Evolutionary conservation across 53 echinoderm and acorn worm genomes (phyloP).

Genomic region (Zoroaster sp.): DNA sequence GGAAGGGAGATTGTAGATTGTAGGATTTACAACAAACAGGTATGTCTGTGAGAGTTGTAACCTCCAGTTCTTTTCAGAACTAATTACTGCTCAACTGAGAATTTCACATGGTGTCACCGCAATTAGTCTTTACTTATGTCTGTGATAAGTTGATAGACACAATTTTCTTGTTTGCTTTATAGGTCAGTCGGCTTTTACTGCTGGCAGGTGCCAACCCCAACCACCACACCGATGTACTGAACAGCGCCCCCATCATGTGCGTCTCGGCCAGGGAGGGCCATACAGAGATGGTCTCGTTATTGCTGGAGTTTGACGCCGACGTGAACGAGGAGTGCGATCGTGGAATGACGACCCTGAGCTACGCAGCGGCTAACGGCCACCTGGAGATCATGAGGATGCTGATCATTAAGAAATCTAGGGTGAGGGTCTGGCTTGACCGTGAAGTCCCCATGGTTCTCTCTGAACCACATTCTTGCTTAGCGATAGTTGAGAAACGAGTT

Average conservation of each 20-base stretch:
- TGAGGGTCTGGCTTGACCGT: no score
- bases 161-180: not conserved
- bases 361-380: slow-evolving; percentile 92
- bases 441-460: no score
- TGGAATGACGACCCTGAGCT: slow-evolving; percentile 93
- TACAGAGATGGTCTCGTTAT: slow-evolving; percentile 88
- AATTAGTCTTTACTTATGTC: no score
- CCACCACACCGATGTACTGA: slow-evolving; percentile 84
- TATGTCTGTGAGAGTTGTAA: no score
- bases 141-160: no score
- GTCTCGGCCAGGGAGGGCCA: slow-evolving; percentile 93
- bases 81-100: no score
- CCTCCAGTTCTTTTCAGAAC: no score
- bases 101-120: no score
- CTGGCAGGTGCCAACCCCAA: slow-evolving; percentile 95
- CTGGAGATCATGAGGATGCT: slow-evolving; percentile 96
- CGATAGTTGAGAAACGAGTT: no score
- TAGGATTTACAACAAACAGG: no score
- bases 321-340: slow-evolving; percentile 85
- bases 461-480: no score
- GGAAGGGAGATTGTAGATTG: no score
- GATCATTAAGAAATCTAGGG: slow-evolving; percentile 95
- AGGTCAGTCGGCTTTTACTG: slow-evolving; percentile 92
- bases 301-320: slow-evolving; percentile 93
- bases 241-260: slow-evolving; percentile 87